Evolutionary conservation across 2,113 vertebrate genomes (phyloP).

Genomic region (Tychaedon coryphoeus): DNA sequence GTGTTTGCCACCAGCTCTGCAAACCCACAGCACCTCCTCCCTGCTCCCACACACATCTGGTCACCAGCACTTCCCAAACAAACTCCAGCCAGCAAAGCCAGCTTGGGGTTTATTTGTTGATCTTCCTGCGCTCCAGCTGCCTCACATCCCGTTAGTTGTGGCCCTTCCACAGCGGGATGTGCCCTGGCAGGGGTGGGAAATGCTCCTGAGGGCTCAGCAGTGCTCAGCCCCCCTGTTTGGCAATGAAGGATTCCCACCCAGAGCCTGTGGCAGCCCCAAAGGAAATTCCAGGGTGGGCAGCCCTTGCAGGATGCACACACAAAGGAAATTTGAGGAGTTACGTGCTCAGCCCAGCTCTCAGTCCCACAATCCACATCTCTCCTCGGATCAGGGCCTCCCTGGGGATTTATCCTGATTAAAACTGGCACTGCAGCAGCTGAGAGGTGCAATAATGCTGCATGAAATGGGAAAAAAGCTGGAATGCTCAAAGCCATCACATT

Average conservation of each 20-base stretch:
- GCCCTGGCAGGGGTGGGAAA: neutral
- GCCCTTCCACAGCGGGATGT: neutral
- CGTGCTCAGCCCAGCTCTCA: fast-evolving
- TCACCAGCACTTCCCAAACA: neutral
- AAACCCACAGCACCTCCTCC: slow-evolving; percentile 15
- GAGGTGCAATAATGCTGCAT: fast-evolving
- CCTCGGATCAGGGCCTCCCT: neutral
- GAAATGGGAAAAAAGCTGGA: neutral
- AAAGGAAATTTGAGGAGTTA: neutral
- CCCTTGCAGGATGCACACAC: neutral
- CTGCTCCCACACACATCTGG: slow-evolving; percentile 59
- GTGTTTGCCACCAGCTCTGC: slow-evolving; percentile 12
- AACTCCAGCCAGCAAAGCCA: neutral
- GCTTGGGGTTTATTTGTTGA: neutral
- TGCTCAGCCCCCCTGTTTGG: neutral
- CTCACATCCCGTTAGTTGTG: neutral
- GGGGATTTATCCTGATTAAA: neutral
- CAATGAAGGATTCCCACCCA: neutral
- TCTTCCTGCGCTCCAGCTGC: neutral
- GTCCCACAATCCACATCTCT: neutral
- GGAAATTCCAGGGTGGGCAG: neutral
- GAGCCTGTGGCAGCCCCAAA: neutral
- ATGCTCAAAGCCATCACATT: fast-evolving
- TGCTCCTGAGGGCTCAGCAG: neutral
- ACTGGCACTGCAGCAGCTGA: neutral